These are phyloP conservation scores for Pedionomus torquatus DNA, from an alignment of 2,113 vertebrate genomes.

Conservation along the genomic window DNA sequence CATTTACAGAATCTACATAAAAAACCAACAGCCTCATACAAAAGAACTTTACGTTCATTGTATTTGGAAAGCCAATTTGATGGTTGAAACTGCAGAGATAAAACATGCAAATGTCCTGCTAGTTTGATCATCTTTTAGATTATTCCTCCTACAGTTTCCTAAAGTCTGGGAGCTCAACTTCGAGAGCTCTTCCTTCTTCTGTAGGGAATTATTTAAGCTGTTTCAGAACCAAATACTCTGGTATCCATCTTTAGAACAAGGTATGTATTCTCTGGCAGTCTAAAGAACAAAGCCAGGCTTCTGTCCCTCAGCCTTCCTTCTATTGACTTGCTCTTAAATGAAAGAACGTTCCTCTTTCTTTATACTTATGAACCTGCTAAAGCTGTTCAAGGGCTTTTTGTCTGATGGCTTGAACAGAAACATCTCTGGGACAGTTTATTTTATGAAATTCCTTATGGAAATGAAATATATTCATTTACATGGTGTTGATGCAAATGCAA, in stretches of 20 bases:
- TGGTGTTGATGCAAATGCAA: not conserved
- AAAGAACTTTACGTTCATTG: not conserved
- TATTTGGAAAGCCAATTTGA: not conserved
- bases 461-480: fast-evolving
- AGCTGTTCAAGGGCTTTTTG: not conserved
- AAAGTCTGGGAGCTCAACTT: not conserved
- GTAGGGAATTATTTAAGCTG: not conserved
- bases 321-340: not conserved
- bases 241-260: not conserved
- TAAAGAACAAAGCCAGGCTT: not conserved
- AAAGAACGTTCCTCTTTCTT: not conserved
- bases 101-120: not conserved
- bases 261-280: not conserved
- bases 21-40: not conserved
- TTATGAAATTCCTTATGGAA: not conserved
- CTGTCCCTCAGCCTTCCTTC: not conserved
- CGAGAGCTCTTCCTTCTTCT: not conserved
- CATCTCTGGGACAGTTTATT: not conserved
- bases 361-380: not conserved
- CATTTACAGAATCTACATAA: not conserved
- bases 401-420: not conserved
- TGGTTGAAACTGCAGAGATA: not conserved
- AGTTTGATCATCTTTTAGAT: not conserved
- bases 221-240: not conserved
- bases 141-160: not conserved